Evolutionary conservation across 1,140 invertebrate genomes (phyloP), one percentile per base, ranked within the genome.

Genomic region (Drosophila nikananu): DNA sequence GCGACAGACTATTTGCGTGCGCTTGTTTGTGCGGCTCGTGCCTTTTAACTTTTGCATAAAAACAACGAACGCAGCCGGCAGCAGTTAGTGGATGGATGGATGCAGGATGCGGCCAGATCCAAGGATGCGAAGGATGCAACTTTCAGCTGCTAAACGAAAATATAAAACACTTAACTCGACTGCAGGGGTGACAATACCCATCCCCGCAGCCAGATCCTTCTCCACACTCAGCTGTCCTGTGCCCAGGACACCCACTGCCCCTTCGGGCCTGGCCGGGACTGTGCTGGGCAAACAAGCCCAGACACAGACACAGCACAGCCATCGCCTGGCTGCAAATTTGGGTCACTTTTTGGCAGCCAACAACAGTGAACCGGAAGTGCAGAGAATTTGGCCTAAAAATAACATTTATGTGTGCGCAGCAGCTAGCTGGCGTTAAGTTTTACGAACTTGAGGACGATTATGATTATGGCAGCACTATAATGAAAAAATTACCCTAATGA

Each of bases 151-250:
- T 90, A 90, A 90, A 90, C 86, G 86, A 90, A 90, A 90, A 90
- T 90, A 90, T 90, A 90, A 90, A 90, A 90, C 86, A 90, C 86
- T 90, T 90, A 90, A 90, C 86, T 90, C 82, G 72, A 82, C 79
- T 80, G 74, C 81, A 80, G 75, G 70, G 77, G 67, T 81, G 59
- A 59, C 59, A 46, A 21, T 79, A 23, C 59, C 39, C 68, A 8
- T 17, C 19, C 21, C 63, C 72, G 76, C 67, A 51, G 57, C 59
- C 63, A 75, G 49, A 48, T 54, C 37, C 32, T 65, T 42, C 21
- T 39, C 46, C 17, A 74, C 62, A 74, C 19, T 48, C 25, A 46
- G 59, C 59, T 60, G 68, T 77, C 71, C 62, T 71, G 66, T 51
- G 61, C 32, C 23, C 32, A n/a, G 39, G 44, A 46, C 62, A 48